These are phyloP conservation scores for Cygnus buccinator DNA, from an alignment of 2,113 vertebrate species.

Conservation along the genomic window DNA sequence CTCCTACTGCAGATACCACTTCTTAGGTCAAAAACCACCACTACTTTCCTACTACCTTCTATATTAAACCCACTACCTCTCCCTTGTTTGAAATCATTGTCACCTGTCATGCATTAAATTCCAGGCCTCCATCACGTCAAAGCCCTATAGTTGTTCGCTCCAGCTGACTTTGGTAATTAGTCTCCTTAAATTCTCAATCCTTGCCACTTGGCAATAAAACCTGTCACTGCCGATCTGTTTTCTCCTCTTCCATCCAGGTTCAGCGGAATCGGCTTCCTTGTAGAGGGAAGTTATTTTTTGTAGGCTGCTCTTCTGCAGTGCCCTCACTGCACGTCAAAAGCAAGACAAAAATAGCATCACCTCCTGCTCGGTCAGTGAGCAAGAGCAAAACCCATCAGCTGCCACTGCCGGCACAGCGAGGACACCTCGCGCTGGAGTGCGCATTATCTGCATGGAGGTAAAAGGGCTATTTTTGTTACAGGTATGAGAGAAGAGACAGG, in stretches of 20 bases:
- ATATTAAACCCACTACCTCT: not conserved
- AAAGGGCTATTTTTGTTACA: not conserved
- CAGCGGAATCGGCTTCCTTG: not conserved
- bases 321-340: not conserved
- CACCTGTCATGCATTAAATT: not conserved
- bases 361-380: conserved; percentile 17
- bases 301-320: conserved; percentile 18
- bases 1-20: not conserved
- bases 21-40: not conserved
- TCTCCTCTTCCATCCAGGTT: not conserved
- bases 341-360: conserved; percentile 48
- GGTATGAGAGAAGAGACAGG: not conserved
- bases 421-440: fast-evolving
- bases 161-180: conserved; percentile 1
- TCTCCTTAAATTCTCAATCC: not conserved
- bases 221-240: not conserved
- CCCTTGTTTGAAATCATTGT: not conserved
- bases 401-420: not conserved
- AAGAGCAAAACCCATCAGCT: not conserved
- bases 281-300: not conserved
- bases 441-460: not conserved
- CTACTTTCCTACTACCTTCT: not conserved
- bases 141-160: not conserved
- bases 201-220: not conserved
- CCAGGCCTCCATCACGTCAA: not conserved